These are phyloP conservation scores for Saguinus midas DNA, from an alignment of 2,113 vertebrate genomes.

Conservation along the genomic window DNA sequence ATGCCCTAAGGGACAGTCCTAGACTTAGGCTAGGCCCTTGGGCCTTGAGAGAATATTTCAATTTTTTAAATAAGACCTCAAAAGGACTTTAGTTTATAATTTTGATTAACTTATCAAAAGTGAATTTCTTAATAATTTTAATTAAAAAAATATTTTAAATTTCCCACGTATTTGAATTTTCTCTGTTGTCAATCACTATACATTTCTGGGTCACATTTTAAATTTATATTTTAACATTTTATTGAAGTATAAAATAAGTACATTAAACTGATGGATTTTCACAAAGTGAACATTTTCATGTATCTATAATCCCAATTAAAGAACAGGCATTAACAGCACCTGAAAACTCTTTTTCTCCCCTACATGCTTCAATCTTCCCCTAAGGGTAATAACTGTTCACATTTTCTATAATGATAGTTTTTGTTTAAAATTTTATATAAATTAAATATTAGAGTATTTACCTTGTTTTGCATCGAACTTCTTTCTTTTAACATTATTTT, in stretches of 20 bases:
- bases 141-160: background rate
- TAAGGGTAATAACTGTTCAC: background rate
- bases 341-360: background rate
- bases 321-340: background rate
- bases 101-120: background rate
- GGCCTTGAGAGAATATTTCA: conserved; percentile 28
- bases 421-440: background rate
- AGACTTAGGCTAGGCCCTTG: background rate
- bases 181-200: background rate
- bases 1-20: background rate
- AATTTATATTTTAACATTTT: background rate
- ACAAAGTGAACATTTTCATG: background rate
- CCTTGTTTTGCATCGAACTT: background rate
- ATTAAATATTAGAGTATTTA: background rate
- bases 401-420: background rate
- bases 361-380: background rate
- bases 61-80: conserved; percentile 54
- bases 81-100: conserved; percentile 42
- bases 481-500: background rate
- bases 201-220: background rate
- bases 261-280: background rate
- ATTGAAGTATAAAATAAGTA: background rate
- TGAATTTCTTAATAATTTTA: conserved; percentile 39
- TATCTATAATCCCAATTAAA: background rate
- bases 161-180: conserved; percentile 12